Conservation (phyloP, 2,113 vertebrate genomes). For the Menura novaehollandiae region DNA sequence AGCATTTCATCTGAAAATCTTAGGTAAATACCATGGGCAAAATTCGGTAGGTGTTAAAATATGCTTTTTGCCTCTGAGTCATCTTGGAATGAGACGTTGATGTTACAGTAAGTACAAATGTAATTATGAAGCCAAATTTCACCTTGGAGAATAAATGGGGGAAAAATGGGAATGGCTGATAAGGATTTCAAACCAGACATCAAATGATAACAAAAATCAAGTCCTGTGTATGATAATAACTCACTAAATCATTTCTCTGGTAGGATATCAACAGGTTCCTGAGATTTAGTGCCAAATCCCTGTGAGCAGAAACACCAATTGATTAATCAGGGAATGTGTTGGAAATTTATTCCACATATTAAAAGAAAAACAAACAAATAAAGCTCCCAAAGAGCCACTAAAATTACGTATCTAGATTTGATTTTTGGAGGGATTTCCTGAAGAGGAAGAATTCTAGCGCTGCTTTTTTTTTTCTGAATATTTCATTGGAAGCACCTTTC, state of each 20-base stretch:
- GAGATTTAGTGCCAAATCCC: background rate
- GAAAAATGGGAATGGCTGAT: background rate
- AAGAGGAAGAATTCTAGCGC: background rate
- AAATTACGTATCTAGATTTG: background rate
- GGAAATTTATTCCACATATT: background rate
- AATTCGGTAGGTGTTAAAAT: background rate
- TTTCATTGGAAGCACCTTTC: constrained; percentile 40
- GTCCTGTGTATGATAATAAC: background rate
- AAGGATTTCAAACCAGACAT: background rate
- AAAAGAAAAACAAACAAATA: background rate
- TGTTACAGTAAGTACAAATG: background rate
- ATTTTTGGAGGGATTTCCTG: constrained; percentile 2
- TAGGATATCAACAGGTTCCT: background rate
- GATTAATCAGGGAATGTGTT: background rate
- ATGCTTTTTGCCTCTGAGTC: background rate
- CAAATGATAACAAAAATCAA: background rate
- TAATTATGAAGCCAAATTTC: background rate
- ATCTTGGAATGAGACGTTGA: background rate
- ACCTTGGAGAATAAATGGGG: background rate
- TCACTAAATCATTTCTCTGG: background rate
- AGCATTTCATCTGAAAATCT: background rate
- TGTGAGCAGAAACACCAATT: background rate
- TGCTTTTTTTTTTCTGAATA: background rate
- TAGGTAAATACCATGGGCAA: background rate
- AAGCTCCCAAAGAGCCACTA: background rate